These are phyloP conservation scores for Pyrrhosoma nymphula DNA, from an alignment of 2,888 invertebrate genomes.

Conservation along the genomic window DNA sequence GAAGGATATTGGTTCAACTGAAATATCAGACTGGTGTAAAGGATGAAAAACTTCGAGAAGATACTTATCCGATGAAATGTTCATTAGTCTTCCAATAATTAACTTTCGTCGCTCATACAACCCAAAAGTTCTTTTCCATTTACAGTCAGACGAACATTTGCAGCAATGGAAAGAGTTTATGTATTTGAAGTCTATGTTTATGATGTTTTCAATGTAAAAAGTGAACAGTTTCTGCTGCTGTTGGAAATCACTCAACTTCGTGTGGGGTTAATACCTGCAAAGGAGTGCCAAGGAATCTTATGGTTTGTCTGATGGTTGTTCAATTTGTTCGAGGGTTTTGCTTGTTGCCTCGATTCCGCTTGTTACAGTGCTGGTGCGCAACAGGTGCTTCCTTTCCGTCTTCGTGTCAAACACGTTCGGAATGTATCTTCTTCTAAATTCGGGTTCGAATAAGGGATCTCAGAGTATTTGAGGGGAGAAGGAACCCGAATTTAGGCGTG, in stretches of 20 bases:
- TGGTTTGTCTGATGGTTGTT: neutral
- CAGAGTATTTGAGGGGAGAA: neutral
- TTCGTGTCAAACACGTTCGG: neutral
- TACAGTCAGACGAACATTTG: neutral
- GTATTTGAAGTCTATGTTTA: neutral
- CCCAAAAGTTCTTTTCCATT: neutral
- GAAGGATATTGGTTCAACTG: neutral
- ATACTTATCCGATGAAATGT: conserved; percentile 15
- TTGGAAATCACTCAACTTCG: neutral
- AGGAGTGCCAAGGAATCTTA: neutral
- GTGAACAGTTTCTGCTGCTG: neutral
- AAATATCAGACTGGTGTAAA: neutral
- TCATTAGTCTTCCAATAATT: conserved; percentile 4
- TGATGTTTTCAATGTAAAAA: neutral
- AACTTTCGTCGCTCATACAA: neutral
- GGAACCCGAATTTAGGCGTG: neutral
- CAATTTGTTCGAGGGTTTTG: neutral
- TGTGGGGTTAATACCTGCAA: neutral
- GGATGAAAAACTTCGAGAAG: neutral
- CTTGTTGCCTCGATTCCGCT: neutral
- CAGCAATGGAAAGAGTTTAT: neutral
- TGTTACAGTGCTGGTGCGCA: neutral
- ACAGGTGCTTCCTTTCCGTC: neutral
- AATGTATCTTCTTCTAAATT: neutral
- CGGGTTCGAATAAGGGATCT: neutral